Conservation (phyloP, 2,113 vertebrate genomes). For the Pheucticus melanocephalus region DNA sequence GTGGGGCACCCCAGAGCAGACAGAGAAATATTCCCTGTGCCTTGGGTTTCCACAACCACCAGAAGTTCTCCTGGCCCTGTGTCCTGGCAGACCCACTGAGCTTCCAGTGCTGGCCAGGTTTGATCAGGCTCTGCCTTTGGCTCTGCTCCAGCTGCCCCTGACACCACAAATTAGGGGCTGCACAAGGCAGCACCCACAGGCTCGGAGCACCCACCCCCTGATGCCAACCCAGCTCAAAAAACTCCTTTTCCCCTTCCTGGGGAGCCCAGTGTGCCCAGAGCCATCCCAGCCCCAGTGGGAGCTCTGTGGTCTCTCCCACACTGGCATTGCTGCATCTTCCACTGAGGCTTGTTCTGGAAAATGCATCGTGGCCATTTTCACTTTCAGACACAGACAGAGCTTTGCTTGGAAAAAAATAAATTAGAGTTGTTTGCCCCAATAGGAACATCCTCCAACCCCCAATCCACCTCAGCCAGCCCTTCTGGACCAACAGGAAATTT, state of each 20-base stretch:
- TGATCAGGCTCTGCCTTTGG: rapidly evolving
- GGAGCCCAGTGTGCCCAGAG: background rate
- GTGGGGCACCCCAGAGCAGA: too few relatives aligned
- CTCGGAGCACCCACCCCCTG: background rate
- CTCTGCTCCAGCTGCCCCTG: background rate
- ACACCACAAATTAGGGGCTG: rapidly evolving
- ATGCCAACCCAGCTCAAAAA: rapidly evolving
- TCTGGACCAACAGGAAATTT: background rate
- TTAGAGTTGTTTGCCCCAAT: too few relatives aligned
- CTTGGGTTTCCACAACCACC: too few relatives aligned
- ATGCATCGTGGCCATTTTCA: rapidly evolving
- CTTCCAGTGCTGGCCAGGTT: background rate
- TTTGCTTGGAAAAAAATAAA: background rate
- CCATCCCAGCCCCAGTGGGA: background rate
- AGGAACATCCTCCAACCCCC: background rate
- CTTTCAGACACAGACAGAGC: background rate
- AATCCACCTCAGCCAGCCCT: background rate
- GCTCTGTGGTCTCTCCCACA: background rate
- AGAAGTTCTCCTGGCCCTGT: rapidly evolving
- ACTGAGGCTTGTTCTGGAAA: rapidly evolving
- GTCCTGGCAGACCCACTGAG: rapidly evolving
- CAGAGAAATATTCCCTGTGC: too few relatives aligned
- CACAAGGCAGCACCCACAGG: background rate
- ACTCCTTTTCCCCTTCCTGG: rapidly evolving
- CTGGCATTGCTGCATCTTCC: rapidly evolving